Evolutionary conservation across 2,797 vertebrate genomes (phyloP).

Genomic region (Anableps anableps): DNA sequence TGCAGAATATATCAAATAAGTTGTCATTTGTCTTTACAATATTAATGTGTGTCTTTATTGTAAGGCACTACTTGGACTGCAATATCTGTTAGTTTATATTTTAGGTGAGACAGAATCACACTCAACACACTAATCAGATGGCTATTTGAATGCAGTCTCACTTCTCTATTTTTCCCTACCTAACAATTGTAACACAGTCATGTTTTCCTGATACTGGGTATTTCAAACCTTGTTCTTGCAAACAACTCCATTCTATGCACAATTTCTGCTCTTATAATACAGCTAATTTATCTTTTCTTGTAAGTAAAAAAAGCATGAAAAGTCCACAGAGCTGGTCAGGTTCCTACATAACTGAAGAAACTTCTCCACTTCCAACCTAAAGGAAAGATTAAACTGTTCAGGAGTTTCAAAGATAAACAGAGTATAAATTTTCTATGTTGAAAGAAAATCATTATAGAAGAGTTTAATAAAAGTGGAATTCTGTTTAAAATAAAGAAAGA

Average conservation of each 20-base stretch:
- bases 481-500: neutral
- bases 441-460: neutral
- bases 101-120: neutral
- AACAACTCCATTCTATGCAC: neutral
- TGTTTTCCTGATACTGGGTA: neutral
- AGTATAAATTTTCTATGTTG: neutral
- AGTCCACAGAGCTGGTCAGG: neutral
- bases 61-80: neutral
- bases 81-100: neutral
- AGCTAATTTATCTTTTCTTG: neutral
- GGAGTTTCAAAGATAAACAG: neutral
- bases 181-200: no score
- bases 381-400: neutral
- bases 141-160: neutral
- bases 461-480: neutral
- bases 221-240: neutral
- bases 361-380: neutral
- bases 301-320: neutral
- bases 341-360: neutral
- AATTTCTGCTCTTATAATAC: neutral
- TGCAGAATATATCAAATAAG: neutral
- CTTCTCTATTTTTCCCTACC: neutral
- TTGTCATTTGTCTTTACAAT: neutral
- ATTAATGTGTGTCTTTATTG: neutral
- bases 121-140: neutral